phyloP scores from a whole-genome alignment of 2,888 invertebrate genomes.

The Clivina fossor region DNA sequence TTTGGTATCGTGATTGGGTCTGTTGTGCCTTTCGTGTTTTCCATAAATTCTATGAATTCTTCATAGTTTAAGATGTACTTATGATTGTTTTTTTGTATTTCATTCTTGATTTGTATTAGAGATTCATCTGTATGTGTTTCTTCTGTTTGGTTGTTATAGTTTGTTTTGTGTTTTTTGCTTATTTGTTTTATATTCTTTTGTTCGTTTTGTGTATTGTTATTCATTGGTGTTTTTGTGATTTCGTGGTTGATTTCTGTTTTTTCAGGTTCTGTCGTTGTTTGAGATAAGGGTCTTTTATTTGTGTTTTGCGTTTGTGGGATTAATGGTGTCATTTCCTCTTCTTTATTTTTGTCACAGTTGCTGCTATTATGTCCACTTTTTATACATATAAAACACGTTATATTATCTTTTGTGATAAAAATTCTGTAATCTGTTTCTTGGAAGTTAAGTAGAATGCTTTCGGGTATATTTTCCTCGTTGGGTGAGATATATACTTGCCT shows the following conservation, averaged over 20 bases:
- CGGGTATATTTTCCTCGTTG: conserved; percentile 8
- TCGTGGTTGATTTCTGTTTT: no score
- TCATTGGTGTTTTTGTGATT: no score
- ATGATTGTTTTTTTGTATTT: neutral
- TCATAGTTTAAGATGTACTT: conserved; percentile 7
- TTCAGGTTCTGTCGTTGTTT: no score
- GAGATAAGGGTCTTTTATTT: no score
- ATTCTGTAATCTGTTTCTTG: conserved; percentile 37
- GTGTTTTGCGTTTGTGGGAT: no score
- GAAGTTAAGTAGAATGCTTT: conserved; percentile 22
- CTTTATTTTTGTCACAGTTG: neutral
- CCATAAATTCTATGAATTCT: conserved; percentile 10
- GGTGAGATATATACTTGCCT: conserved; percentile 38
- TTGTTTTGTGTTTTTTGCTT: no score
- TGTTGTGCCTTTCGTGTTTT: neutral
- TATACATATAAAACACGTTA: conserved; percentile 39
- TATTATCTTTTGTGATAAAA: conserved; percentile 35
- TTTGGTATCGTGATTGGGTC: neutral
- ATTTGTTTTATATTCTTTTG: no score
- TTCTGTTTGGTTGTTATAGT: no score
- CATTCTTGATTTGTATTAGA: no score
- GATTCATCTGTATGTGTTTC: no score
- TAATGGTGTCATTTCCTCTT: neutral
- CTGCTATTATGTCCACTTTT: conserved; percentile 37
- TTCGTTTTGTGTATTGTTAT: no score